These are phyloP conservation scores for Zaprionus nigranus DNA, from an alignment of 1,140 invertebrate genomes.

Conservation along the genomic window DNA sequence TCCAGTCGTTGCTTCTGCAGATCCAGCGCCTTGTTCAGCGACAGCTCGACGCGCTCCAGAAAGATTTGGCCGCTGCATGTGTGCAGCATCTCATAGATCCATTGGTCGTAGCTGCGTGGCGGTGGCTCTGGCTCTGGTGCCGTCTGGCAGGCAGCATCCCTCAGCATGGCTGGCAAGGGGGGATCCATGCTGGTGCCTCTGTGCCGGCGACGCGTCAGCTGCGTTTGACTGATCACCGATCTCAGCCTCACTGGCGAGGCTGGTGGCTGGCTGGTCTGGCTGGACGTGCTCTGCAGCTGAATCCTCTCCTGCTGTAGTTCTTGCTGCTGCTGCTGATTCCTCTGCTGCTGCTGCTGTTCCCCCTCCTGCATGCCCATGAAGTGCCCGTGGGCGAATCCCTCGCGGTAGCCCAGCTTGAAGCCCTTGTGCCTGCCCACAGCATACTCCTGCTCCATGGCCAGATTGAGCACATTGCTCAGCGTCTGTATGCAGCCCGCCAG, in stretches of 20 bases:
- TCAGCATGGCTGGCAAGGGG: no score
- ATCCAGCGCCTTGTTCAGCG: conserved; percentile 68
- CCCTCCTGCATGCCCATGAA: conserved; percentile 66
- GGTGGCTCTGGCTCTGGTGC: neutral
- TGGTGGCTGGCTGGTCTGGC: neutral
- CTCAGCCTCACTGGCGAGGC: neutral
- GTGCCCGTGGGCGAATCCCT: conserved; percentile 65
- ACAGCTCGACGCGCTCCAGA: conserved; percentile 70
- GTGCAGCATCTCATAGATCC: conserved; percentile 77
- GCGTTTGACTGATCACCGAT: neutral
- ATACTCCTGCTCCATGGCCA: conserved; percentile 71
- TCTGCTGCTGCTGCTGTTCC: neutral
- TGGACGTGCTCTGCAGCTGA: neutral
- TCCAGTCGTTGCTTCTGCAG: conserved; percentile 64
- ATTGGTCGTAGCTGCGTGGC: conserved; percentile 56
- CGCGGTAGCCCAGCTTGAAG: conserved; percentile 58
- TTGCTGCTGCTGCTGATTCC: neutral
- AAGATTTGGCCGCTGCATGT: conserved; percentile 68
- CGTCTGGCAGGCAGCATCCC: conserved; percentile 12
- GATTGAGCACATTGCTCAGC: conserved; percentile 60
- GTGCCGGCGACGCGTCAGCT: neutral
- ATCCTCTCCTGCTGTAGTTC: neutral
- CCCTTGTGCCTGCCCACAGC: conserved; percentile 58
- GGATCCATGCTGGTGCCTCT: conserved; percentile 9
- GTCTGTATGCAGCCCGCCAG: conserved; percentile 46